Evolutionary conservation across 1,140 invertebrate species (phyloP).

Genomic region (Calycopis cecrops): DNA sequence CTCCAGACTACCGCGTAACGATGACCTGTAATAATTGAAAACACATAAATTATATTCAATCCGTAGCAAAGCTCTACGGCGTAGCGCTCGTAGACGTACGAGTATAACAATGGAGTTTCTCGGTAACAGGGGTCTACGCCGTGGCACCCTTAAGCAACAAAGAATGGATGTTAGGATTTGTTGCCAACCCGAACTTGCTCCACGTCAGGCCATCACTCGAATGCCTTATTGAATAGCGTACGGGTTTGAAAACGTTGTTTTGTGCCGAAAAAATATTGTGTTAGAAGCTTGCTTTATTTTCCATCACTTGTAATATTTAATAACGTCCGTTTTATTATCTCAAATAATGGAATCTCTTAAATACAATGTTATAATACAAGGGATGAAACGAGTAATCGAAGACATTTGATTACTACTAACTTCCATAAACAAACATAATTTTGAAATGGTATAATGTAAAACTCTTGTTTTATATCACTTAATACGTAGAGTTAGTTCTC

Average conservation of each 20-base stretch:
- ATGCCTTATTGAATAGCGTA: slow-evolving; percentile 20
- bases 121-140: slow-evolving; percentile 31
- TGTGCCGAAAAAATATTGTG: not conserved
- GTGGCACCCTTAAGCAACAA: slow-evolving; percentile 39
- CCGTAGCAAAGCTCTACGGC: slow-evolving; percentile 13
- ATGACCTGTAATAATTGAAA: slow-evolving; percentile 20
- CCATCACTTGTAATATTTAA: too few relatives aligned
- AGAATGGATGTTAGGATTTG: slow-evolving; percentile 35
- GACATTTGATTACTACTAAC: too few relatives aligned
- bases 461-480: too few relatives aligned
- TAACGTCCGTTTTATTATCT: too few relatives aligned
- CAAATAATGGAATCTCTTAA: too few relatives aligned
- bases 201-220: slow-evolving; percentile 29
- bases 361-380: too few relatives aligned
- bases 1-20: not conserved
- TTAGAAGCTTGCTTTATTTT: too few relatives aligned
- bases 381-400: too few relatives aligned
- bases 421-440: too few relatives aligned
- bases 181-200: slow-evolving; percentile 27
- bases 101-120: slow-evolving; percentile 39
- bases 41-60: slow-evolving; percentile 18
- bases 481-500: too few relatives aligned
- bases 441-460: too few relatives aligned
- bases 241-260: not conserved
- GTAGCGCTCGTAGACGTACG: slow-evolving; percentile 25